A percentile compares a stretch with the other conserved stretches of the same genome.
Conservation (phyloP, 2,888 invertebrate genomes). For the Ethmia dodecea region DNA sequence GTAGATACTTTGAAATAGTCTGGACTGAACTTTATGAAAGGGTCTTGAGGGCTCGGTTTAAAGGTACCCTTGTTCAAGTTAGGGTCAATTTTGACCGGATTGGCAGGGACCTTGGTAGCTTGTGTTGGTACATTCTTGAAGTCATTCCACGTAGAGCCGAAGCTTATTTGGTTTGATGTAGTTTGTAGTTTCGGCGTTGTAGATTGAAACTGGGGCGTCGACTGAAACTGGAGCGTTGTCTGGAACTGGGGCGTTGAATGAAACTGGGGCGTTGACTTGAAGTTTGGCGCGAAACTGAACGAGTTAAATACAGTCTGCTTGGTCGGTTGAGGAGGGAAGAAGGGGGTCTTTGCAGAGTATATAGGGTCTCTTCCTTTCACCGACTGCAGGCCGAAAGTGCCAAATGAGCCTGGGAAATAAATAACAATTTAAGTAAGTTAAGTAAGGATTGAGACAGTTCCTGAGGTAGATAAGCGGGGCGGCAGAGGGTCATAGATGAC, state of each 20-base stretch:
- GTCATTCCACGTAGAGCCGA: conserved; percentile 53
- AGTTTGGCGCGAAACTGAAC: conserved; percentile 54
- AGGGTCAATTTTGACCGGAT: conserved; percentile 54
- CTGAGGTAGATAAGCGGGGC: no score
- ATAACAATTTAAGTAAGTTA: not conserved
- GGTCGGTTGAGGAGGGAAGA: conserved; percentile 52
- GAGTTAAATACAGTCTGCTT: conserved; percentile 63
- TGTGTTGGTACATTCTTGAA: conserved; percentile 69
- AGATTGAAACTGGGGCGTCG: conserved; percentile 39
- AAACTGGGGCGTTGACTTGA: conserved; percentile 54
- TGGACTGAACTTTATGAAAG: conserved; percentile 51
- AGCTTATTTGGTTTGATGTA: conserved; percentile 51
- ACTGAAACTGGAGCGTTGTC: conserved; percentile 41
- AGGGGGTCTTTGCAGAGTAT: conserved; percentile 59
- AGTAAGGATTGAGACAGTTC: no score
- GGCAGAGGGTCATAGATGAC: no score
- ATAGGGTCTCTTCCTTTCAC: conserved; percentile 71
- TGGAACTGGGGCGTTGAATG: conserved; percentile 55
- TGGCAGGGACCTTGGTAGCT: conserved; percentile 44
- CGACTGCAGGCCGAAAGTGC: conserved; percentile 76
- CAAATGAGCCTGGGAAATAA: conserved; percentile 71
- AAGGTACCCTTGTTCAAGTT: conserved; percentile 52
- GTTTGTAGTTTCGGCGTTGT: conserved; percentile 56
- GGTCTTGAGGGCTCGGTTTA: conserved; percentile 69
- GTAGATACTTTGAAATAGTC: conserved; percentile 56